Evolutionary conservation across 2,113 vertebrate species (phyloP).

Genomic region (Pseudopipra pipra): DNA sequence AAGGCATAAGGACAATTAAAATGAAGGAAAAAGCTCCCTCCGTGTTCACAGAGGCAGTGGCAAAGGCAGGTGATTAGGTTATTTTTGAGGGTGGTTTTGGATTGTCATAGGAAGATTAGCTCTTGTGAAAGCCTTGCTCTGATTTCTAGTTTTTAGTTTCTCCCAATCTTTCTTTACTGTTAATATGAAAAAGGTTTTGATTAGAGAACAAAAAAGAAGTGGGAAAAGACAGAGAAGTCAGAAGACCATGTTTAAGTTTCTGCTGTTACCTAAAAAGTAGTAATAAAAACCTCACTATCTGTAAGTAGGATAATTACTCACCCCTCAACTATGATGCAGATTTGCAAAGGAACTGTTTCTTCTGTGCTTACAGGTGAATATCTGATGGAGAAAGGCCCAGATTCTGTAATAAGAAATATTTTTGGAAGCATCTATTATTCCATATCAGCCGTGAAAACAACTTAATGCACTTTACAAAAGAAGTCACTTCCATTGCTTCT

Average conservation of each 20-base stretch:
- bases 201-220: neutral
- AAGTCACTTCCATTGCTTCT: neutral
- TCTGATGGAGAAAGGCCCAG: neutral
- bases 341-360: neutral
- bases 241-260: neutral
- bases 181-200: neutral
- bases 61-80: neutral
- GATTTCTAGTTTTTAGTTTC: constrained; percentile 6
- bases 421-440: neutral
- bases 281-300: neutral
- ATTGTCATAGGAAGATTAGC: neutral
- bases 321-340: neutral
- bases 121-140: neutral
- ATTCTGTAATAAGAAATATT: neutral
- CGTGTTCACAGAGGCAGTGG: neutral
- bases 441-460: neutral
- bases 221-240: neutral
- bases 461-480: neutral
- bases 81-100: neutral
- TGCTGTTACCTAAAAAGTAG: neutral
- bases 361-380: neutral
- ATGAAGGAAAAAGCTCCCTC: neutral
- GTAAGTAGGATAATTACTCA: neutral
- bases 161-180: neutral
- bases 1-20: neutral